Evolutionary conservation across 2,113 vertebrate genomes (phyloP).

Genomic region (Motacilla alba): DNA sequence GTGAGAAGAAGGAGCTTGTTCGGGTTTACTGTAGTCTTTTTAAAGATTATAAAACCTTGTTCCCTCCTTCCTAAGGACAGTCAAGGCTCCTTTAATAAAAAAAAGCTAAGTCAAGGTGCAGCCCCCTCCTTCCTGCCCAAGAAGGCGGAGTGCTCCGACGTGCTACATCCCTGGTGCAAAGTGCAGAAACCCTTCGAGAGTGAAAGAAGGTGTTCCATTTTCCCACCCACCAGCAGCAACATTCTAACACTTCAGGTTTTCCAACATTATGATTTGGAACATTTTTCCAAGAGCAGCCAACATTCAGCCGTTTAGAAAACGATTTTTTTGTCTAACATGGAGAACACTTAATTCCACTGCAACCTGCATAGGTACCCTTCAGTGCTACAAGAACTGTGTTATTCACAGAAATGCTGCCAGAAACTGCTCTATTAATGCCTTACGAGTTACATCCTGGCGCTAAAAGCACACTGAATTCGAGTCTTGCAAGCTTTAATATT

Average conservation of each 20-base stretch:
- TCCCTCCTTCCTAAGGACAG: too few relatives aligned
- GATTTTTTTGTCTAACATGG: not conserved
- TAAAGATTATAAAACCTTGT: accelerated
- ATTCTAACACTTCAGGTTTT: not conserved
- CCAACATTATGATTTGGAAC: not conserved
- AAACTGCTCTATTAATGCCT: not conserved
- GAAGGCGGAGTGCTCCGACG: accelerated
- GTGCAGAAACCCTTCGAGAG: accelerated
- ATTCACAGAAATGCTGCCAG: not conserved
- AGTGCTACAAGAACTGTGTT: not conserved
- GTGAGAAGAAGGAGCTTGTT: accelerated
- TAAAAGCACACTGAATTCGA: accelerated
- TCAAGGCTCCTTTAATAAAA: not conserved
- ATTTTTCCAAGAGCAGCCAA: not conserved
- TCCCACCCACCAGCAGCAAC: not conserved
- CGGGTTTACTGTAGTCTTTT: not conserved
- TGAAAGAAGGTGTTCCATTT: accelerated
- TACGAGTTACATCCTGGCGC: not conserved
- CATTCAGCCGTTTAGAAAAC: not conserved
- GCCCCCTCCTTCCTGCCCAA: accelerated
- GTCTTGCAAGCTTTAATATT: not conserved
- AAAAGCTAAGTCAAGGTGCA: too few relatives aligned
- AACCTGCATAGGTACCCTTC: not conserved
- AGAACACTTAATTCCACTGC: accelerated
- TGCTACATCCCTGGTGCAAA: accelerated